Percentiles rank a stretch among this genome's conserved stretches.
Conservation (phyloP, 2,888 invertebrate species). For the Hymenopus coronatus region DNA sequence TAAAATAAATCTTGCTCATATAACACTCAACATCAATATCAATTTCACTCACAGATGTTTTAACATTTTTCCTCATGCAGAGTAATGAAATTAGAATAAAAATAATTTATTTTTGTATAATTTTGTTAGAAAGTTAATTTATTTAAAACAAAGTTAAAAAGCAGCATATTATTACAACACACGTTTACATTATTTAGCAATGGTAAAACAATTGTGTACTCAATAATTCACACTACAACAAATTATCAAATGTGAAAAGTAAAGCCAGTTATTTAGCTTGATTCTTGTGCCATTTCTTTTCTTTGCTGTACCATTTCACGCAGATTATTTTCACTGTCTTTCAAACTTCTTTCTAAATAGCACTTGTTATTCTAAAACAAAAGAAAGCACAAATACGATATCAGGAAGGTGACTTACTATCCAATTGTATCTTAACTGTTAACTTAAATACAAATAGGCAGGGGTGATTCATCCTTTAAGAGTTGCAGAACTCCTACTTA, state of each 20-base stretch:
- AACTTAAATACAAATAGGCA: too few species aligned
- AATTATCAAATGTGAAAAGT: background rate
- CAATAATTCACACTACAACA: background rate
- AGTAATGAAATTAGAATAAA: too few species aligned
- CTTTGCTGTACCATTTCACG: slow-evolving; percentile 76
- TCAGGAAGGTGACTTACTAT: background rate
- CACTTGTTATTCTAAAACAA: slow-evolving; percentile 62
- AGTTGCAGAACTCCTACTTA: too few species aligned
- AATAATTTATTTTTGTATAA: background rate
- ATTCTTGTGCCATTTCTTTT: slow-evolving; percentile 46
- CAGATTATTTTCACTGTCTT: slow-evolving; percentile 81
- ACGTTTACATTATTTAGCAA: background rate
- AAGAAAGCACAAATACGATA: background rate
- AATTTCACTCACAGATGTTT: too few species aligned
- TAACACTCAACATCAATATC: too few species aligned
- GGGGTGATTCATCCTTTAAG: too few species aligned
- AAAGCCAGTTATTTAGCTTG: background rate
- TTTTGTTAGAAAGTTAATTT: background rate
- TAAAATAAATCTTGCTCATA: too few species aligned
- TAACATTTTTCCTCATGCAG: too few species aligned
- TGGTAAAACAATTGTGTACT: background rate
- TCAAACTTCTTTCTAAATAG: slow-evolving; percentile 77
- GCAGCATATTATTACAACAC: background rate
- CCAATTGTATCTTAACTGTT: background rate
- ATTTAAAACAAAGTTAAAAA: background rate